phyloP scores from a whole-genome alignment of 2,888 invertebrate genomes.

The Nomada fucata region DNA sequence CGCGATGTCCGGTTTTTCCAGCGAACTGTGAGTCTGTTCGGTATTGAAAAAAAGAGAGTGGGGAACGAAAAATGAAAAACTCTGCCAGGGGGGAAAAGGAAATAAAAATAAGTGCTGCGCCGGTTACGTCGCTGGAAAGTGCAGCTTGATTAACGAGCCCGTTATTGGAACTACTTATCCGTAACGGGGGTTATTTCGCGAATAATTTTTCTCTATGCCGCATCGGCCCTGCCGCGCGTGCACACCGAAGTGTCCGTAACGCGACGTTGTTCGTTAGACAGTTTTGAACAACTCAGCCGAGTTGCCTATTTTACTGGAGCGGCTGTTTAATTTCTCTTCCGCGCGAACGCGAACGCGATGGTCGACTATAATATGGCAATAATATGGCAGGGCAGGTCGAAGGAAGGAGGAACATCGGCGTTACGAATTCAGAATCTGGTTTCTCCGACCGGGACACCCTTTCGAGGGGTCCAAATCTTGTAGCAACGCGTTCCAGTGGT shows the following conservation, averaged over 20 bases:
- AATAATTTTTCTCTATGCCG: conserved; percentile 27
- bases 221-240: neutral
- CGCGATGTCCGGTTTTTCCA: conserved; percentile 27
- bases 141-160: conserved; percentile 77
- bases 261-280: no score
- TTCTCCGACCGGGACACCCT: neutral
- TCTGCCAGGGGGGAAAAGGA: conserved; percentile 16
- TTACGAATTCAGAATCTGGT: neutral
- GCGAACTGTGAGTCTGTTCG: conserved; percentile 3
- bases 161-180: conserved; percentile 79
- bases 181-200: conserved; percentile 62
- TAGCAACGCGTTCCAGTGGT: conserved; percentile 11
- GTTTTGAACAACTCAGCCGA: no score
- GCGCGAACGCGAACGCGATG: neutral
- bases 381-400: neutral
- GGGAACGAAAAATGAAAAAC: neutral
- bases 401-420: neutral
- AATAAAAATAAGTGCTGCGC: conserved; percentile 62
- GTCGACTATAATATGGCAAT: neutral
- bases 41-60: neutral
- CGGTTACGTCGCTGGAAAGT: conserved; percentile 68
- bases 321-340: no score
- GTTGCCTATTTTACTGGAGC: no score
- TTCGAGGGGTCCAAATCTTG: conserved; percentile 22
- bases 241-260: no score